A percentile compares a stretch with the other conserved stretches of the same genome.
These are phyloP conservation scores for Lasius platythorax DNA, from an alignment of 2,888 invertebrate genomes.

Conservation along the genomic window DNA sequence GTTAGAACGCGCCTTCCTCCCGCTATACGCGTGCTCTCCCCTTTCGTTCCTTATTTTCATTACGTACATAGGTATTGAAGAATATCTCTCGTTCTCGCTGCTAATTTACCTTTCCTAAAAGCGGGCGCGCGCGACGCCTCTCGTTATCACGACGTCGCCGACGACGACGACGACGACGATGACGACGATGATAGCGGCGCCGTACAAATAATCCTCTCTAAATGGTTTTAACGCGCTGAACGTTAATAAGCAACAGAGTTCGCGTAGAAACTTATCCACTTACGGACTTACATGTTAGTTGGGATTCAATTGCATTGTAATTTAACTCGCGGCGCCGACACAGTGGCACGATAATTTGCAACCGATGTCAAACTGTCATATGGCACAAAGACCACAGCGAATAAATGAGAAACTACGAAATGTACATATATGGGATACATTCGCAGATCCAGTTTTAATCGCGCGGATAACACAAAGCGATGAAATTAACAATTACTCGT, in stretches of 20 bases:
- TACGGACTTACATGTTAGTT: slow-evolving; percentile 13
- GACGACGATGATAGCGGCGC: neutral
- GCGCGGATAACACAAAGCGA: neutral
- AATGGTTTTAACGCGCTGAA: slow-evolving; percentile 49
- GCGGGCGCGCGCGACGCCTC: neutral
- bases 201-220: slow-evolving; percentile 46
- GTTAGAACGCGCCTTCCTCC: neutral
- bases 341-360: slow-evolving; percentile 11
- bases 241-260: slow-evolving; percentile 25
- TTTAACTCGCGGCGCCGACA: slow-evolving; percentile 16
- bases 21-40: neutral
- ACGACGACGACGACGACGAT: neutral
- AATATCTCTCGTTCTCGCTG: slow-evolving; percentile 52
- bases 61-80: slow-evolving; percentile 52
- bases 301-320: slow-evolving; percentile 24
- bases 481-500: neutral
- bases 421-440: neutral
- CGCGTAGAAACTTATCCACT: slow-evolving; percentile 30
- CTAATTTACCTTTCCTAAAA: slow-evolving; percentile 45
- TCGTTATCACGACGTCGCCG: neutral
- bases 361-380: slow-evolving; percentile 9
- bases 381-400: neutral
- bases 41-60: slow-evolving; percentile 47
- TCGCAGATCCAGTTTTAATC: neutral
- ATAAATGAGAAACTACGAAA: slow-evolving; percentile 30